phyloP scores from a whole-genome alignment of 2,888 invertebrate species.

The Pomacea canaliculata region DNA sequence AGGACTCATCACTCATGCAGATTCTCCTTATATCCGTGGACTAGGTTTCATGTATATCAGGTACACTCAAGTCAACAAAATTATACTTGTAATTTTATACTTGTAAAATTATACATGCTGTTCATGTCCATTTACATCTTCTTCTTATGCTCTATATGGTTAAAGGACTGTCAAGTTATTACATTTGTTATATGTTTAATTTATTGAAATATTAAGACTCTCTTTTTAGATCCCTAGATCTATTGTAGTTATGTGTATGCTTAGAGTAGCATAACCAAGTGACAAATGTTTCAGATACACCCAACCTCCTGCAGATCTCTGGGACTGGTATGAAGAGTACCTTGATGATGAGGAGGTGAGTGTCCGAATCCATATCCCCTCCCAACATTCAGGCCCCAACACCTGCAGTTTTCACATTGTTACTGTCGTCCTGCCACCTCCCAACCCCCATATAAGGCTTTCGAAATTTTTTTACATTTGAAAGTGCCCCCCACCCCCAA shows the following conservation, averaged over 20 bases:
- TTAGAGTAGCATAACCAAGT: background rate
- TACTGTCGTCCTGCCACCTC: too few species aligned
- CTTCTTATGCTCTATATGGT: background rate
- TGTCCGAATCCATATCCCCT: conserved; percentile 7
- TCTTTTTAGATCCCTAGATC: too few species aligned
- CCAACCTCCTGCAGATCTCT: conserved; percentile 93
- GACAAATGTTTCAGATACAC: conserved; percentile 82
- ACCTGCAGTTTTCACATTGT: too few species aligned
- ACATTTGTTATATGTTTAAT: background rate
- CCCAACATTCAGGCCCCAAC: background rate
- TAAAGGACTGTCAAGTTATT: background rate
- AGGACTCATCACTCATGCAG: conserved; percentile 92
- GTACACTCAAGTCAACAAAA: conserved; percentile 67
- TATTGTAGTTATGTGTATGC: too few species aligned
- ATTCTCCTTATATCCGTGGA: conserved; percentile 97
- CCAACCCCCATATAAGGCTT: too few species aligned
- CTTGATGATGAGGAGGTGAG: conserved; percentile 92
- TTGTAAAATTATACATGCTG: background rate
- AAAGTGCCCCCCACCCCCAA: too few species aligned
- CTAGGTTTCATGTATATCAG: conserved; percentile 87
- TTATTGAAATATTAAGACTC: too few species aligned
- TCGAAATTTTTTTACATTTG: too few species aligned
- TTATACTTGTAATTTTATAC: background rate
- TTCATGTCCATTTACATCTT: background rate
- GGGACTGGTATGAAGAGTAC: conserved; percentile 97